Evolutionary conservation across 2,113 vertebrate genomes (phyloP).

Genomic region (Coryphaenoides rupestris): DNA sequence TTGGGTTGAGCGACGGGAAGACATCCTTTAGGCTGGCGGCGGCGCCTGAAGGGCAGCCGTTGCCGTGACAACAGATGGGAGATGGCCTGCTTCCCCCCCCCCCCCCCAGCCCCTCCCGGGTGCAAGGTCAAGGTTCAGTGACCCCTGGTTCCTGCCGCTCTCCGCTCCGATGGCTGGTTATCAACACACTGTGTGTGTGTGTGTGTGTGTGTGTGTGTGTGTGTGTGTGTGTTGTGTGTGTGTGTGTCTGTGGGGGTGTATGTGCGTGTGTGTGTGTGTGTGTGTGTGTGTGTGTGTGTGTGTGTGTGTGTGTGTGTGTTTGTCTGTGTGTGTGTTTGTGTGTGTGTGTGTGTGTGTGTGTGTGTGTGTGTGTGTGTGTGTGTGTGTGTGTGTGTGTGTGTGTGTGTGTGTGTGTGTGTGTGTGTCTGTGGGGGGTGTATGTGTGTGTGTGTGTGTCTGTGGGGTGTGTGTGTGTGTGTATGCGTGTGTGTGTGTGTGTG

Average conservation of each 20-base stretch:
- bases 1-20: conserved; percentile 34
- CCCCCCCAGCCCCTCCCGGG: conserved; percentile 24
- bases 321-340: too few species aligned
- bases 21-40: conserved; percentile 48
- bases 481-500: too few species aligned
- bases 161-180: conserved; percentile 56
- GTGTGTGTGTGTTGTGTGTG: conserved; percentile 17
- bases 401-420: too few species aligned
- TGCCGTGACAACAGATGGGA: conserved; percentile 55
- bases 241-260: too few species aligned
- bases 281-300: not conserved
- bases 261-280: too few species aligned
- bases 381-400: too few species aligned
- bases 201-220: conserved; percentile 4
- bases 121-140: conserved; percentile 58
- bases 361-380: too few species aligned
- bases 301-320: not conserved
- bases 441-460: too few species aligned
- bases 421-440: too few species aligned
- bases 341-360: too few species aligned
- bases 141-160: conserved; percentile 44
- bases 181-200: conserved; percentile 22
- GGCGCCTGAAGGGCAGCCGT: conserved; percentile 55
- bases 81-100: conserved; percentile 19
- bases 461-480: too few species aligned